Evolutionary conservation across 2,113 vertebrate species (phyloP), one percentile per base, ranked within the genome.

Genomic region (Chunga burmeisteri): DNA sequence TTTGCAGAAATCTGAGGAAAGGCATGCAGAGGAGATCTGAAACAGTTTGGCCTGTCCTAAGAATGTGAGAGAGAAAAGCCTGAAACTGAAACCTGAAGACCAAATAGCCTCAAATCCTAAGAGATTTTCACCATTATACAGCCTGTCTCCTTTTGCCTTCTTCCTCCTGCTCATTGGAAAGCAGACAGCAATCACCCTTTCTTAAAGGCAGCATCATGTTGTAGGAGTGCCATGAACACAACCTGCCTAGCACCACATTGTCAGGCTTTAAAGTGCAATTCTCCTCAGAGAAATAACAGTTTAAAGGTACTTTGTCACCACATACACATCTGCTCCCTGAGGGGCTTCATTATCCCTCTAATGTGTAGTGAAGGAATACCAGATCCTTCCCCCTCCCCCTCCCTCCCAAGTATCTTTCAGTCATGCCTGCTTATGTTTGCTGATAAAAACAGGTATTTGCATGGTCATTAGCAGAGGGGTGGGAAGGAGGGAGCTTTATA

Each of bases 401-500:
- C 47, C 68, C 42, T 91, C 70, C 78, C 38, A 53, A 93, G 78
- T 82, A 84, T 68, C 86, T 93, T 95, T 91, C 81, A 73, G 93
- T 95, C 89, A 96, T 80, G 93, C 70, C 94, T 95, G 73, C 86
- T 95, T 97, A 95, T 82, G 53, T 91, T 91, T 82, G 78, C 89
- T 93, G 93, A 94, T 92, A 95, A 95, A 96, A 95, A 66, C 89
- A 94, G 42, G 77, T 95, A 84, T 92, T 92, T 95, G 80, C 91
- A 72, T 91, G 88, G 86, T 42, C 91, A 92, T 95, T 92, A 95
- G 55, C 53, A 84, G 68, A 94, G 32, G 38, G 50, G 34, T 56
- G 87, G 62, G 66, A 95, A 87, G 61, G 78, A 90, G 15, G 11
- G 27, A 94, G 46, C 26, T 84, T 86, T 86, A 62, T 42, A 81